Conservation (phyloP, 1,140 invertebrate species). For the Trypoxylus dichotomus region DNA sequence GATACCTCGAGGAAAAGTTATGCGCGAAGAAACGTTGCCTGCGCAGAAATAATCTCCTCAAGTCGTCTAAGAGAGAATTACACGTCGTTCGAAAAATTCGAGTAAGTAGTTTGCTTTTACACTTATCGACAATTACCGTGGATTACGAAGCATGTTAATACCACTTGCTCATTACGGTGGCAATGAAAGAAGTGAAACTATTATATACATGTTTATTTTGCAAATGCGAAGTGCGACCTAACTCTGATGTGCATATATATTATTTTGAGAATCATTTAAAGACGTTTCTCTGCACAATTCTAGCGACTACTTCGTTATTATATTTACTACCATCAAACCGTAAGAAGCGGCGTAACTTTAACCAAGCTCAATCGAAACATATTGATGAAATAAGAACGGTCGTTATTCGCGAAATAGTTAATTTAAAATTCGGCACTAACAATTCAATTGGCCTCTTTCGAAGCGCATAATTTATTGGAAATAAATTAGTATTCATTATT, state of each 20-base stretch:
- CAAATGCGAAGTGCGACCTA: too few species aligned
- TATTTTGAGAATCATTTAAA: too few species aligned
- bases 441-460: constrained; percentile 3
- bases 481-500: background rate
- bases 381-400: background rate
- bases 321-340: too few species aligned
- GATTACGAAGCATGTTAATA: too few species aligned
- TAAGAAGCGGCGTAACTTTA: too few species aligned
- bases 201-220: too few species aligned
- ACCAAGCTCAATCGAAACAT: too few species aligned
- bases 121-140: constrained; percentile 34
- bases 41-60: constrained; percentile 41
- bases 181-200: too few species aligned
- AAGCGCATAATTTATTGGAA: constrained; percentile 5
- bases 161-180: too few species aligned
- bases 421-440: background rate
- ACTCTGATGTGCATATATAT: too few species aligned
- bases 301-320: too few species aligned
- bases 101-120: background rate
- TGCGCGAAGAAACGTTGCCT: constrained; percentile 45
- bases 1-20: constrained; percentile 45
- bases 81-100: constrained; percentile 37
- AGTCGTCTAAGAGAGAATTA: constrained; percentile 34
- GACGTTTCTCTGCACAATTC: too few species aligned
- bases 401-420: background rate